phyloP scores from a whole-genome alignment of 2,888 invertebrate genomes.

The Blastobasis adustella region DNA sequence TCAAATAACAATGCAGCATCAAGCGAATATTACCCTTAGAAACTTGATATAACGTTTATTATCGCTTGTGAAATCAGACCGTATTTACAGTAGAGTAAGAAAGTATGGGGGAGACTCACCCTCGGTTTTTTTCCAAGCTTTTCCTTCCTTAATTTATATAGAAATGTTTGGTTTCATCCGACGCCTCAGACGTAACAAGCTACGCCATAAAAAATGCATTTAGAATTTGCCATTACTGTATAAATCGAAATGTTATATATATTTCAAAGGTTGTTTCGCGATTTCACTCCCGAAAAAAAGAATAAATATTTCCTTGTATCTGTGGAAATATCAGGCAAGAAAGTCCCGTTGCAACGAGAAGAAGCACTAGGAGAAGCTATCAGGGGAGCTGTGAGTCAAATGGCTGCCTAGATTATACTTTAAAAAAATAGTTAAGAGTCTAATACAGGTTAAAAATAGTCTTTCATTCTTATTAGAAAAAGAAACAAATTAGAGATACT shows the following conservation, averaged over 20 bases:
- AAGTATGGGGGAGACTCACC: slow-evolving; percentile 61
- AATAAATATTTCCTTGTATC: too few species aligned
- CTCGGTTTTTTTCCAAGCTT: slow-evolving; percentile 60
- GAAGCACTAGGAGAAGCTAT: too few species aligned
- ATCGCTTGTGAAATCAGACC: slow-evolving; percentile 34
- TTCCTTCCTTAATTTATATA: slow-evolving; percentile 70
- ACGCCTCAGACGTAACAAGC: slow-evolving; percentile 53
- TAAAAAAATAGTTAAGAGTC: too few species aligned
- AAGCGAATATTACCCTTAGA: slow-evolving; percentile 33
- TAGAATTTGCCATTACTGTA: slow-evolving; percentile 28
- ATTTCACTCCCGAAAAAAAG: too few species aligned
- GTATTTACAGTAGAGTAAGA: slow-evolving; percentile 67
- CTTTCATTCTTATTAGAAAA: too few species aligned
- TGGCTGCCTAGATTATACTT: too few species aligned
- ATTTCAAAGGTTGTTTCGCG: too few species aligned
- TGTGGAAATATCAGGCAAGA: slow-evolving; percentile 14
- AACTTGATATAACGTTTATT: slow-evolving; percentile 31
- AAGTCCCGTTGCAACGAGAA: neutral
- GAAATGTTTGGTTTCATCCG: slow-evolving; percentile 65
- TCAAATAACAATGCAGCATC: slow-evolving; percentile 26
- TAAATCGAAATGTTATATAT: too few species aligned
- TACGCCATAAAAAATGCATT: slow-evolving; percentile 38
- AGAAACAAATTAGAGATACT: too few species aligned
- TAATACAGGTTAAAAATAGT: too few species aligned
- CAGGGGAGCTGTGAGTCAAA: too few species aligned